Evolutionary conservation across 2,113 vertebrate species (phyloP), one percentile per base, ranked within the genome.

Genomic region (Labrus mixtus): DNA sequence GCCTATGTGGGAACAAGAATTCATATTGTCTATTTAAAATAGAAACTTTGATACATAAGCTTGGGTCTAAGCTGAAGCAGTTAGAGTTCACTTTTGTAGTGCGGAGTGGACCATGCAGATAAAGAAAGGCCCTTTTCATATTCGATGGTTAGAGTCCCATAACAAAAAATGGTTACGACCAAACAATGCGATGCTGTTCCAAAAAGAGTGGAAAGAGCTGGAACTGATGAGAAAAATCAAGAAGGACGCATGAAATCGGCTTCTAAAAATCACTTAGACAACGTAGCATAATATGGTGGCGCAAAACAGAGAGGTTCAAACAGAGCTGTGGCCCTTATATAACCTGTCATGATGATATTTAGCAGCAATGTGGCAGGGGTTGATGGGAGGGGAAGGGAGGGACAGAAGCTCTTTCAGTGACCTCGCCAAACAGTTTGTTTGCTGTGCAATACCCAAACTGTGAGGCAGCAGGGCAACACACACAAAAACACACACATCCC

Each of bases 291-390:
- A 78, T 64, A 63, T 20, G 7, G 69, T 53, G 68, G 58, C 66
- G 79, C 20, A 57, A 79, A 66, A 71, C 53, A 74, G 43, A 65
- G 61, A n/a, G 11, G 53, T 78, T 71, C 74, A 74, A 78, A 71
- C 65, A 66, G 63, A 78, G 64, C 72, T 55, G 29, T 10, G 23
- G 43, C 1, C 54, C 86, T 92, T 91, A 91, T 53, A 85, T 89
- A 91, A 92, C 78, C 85, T 83, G 85, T 88, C 91, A 91, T 74
- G 64, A 71, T 78, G 73, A 93, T 89, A 87, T 90, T 89, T 87
- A 73, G 80, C 53, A 17, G 77, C 79, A 71, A 36, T 75, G 86
- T 86, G 80, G 86, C 76, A 83, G 72, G 69, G 73, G 70, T 63
- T 86, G 85, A 83, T 69, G 82, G 62, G 87, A 89, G 75, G 74